A percentile compares a stretch with the other conserved stretches of the same genome.
phyloP scores from a whole-genome alignment of 2,888 invertebrate genomes.

The Drosophila testacea region DNA sequence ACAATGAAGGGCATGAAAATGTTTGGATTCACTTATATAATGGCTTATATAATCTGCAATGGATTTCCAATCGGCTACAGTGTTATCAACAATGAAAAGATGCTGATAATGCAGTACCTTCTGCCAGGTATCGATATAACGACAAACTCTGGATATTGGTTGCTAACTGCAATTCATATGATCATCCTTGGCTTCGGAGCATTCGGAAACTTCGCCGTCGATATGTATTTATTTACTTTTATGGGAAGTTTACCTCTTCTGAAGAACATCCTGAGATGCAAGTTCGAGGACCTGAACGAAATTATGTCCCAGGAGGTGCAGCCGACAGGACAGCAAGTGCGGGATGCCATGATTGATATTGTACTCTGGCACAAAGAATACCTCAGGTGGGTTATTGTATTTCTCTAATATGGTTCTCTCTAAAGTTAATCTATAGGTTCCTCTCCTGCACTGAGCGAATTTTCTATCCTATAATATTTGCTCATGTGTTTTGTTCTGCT shows the following conservation, averaged over 20 bases:
- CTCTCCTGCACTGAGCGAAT: constrained; percentile 17
- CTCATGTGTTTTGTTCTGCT: constrained; percentile 39
- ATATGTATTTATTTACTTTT: constrained; percentile 52
- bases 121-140: constrained; percentile 53
- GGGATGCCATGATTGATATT: constrained; percentile 33
- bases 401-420: not conserved
- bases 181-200: constrained; percentile 34
- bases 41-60: not conserved
- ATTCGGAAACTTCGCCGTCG: constrained; percentile 58
- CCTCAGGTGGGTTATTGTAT: constrained; percentile 35
- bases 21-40: constrained; percentile 15
- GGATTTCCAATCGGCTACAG: constrained; percentile 26
- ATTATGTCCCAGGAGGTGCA: not conserved
- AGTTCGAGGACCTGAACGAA: constrained; percentile 49
- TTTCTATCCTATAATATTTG: constrained; percentile 43
- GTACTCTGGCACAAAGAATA: constrained; percentile 57
- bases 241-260: constrained; percentile 47
- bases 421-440: constrained; percentile 18
- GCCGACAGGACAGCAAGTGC: not conserved
- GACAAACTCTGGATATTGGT: constrained; percentile 26
- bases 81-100: constrained; percentile 34
- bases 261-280: constrained; percentile 55
- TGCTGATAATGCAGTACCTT: constrained; percentile 53
- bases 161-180: constrained; percentile 31
- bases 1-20: constrained; percentile 28